These are phyloP conservation scores for Epinotia demarniana DNA, from an alignment of 2,888 invertebrate genomes.

Conservation along the genomic window DNA sequence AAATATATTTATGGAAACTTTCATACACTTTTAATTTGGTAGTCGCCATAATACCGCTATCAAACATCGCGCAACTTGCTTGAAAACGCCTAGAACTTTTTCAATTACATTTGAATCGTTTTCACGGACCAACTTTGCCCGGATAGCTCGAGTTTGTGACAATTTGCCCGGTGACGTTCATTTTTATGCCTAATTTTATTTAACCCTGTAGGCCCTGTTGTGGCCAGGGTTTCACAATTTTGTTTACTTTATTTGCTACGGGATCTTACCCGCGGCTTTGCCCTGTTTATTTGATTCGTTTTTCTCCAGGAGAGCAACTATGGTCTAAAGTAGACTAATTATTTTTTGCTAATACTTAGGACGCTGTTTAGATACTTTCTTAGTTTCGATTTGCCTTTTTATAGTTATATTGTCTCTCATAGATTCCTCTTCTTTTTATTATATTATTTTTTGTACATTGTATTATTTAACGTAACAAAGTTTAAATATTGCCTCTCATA, in stretches of 20 bases:
- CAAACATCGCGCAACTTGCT: background rate
- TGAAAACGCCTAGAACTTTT: background rate
- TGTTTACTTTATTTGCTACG: background rate
- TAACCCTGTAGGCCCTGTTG: background rate
- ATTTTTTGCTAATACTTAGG: too few species aligned
- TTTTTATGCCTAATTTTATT: background rate
- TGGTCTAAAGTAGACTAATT: too few species aligned
- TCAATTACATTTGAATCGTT: conserved; percentile 2
- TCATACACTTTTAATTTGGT: background rate
- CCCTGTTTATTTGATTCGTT: too few species aligned
- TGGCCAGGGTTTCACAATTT: background rate
- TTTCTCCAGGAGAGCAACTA: too few species aligned
- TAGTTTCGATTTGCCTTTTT: too few species aligned
- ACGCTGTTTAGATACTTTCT: too few species aligned
- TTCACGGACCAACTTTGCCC: background rate
- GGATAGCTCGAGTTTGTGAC: background rate
- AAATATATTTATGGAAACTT: background rate
- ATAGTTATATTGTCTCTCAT: too few species aligned
- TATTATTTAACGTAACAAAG: too few species aligned
- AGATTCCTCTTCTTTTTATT: too few species aligned
- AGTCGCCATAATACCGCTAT: background rate
- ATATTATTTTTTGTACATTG: too few species aligned
- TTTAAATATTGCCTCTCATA: too few species aligned
- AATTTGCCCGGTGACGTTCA: background rate
- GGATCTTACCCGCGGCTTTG: background rate